These are phyloP conservation scores for Sweltsa coloradensis DNA, from an alignment of 1,140 invertebrate genomes.

Conservation along the genomic window DNA sequence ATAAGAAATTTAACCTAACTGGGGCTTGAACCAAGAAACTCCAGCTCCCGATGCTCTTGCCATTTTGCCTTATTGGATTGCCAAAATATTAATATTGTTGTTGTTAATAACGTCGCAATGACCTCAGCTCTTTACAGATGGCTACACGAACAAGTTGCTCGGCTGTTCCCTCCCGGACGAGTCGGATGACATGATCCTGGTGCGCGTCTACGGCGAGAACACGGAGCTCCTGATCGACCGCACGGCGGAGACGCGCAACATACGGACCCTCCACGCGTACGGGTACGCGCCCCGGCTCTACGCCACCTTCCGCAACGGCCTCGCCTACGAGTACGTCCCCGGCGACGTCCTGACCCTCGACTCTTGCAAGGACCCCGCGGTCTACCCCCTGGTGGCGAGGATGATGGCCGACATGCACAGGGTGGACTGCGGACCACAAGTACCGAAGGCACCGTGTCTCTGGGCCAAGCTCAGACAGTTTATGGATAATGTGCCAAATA, in stretches of 20 bases:
- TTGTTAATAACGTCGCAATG: too few relatives aligned
- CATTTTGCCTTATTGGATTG: too few relatives aligned
- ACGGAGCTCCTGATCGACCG: constrained; percentile 89
- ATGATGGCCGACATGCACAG: constrained; percentile 69
- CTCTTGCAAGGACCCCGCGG: constrained; percentile 50
- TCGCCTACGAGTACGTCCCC: constrained; percentile 83
- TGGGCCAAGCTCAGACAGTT: constrained; percentile 67
- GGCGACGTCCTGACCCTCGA: constrained; percentile 64
- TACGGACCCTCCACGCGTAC: constrained; percentile 58
- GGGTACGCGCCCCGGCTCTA: constrained; percentile 76
- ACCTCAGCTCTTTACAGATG: constrained; percentile 90
- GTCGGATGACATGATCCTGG: constrained; percentile 61
- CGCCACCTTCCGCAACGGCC: constrained; percentile 86
- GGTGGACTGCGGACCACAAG: constrained; percentile 29
- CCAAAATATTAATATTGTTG: too few relatives aligned
- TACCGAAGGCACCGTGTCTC: constrained; percentile 40
- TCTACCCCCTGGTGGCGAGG: constrained; percentile 63
- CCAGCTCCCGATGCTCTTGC: too few relatives aligned
- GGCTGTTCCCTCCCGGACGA: constrained; percentile 47
- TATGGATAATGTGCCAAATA: constrained; percentile 53
- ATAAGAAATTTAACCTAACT: too few relatives aligned
- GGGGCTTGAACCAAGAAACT: too few relatives aligned
- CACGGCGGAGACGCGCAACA: constrained; percentile 61
- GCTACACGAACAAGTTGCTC: constrained; percentile 88
- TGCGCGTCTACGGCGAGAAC: constrained; percentile 87